Conservation (phyloP, 1,140 invertebrate species). For the Hyposmocoma kahamanoa region DNA sequence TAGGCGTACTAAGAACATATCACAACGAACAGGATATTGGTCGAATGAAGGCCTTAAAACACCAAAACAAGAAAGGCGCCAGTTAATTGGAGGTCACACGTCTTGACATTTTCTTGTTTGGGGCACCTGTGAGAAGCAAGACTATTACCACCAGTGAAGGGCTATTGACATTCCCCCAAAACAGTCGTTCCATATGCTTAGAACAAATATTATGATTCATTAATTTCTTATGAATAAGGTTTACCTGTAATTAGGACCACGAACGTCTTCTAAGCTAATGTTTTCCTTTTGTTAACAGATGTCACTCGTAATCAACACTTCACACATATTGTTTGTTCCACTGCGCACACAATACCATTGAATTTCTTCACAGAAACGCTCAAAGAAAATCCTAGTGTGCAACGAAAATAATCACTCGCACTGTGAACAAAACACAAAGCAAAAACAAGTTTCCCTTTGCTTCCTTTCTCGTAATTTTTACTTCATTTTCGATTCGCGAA, state of each 20-base stretch:
- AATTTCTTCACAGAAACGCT: conserved; percentile 42
- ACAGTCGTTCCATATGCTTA: conserved; percentile 9
- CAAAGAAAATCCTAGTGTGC: conserved; percentile 8
- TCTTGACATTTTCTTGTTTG: conserved; percentile 55
- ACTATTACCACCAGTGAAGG: conserved; percentile 30
- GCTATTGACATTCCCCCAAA: conserved; percentile 16
- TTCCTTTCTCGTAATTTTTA: conserved; percentile 3
- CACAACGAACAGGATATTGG: conserved; percentile 9
- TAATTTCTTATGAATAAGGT: not conserved
- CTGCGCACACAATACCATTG: conserved; percentile 48
- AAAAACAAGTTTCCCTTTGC: conserved; percentile 19
- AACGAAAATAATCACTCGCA: conserved; percentile 17
- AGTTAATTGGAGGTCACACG: conserved; percentile 50
- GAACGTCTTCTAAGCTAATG: conserved; percentile 23
- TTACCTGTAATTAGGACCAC: conserved; percentile 25
- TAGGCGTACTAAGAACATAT: conserved; percentile 5
- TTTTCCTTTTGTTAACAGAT: conserved; percentile 65
- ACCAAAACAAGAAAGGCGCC: conserved; percentile 23
- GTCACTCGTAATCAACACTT: conserved; percentile 66
- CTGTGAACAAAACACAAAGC: conserved; percentile 23
- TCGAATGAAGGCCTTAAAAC: not conserved
- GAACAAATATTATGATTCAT: conserved; percentile 2
- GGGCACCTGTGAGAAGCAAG: conserved; percentile 19
- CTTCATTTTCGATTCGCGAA: conserved; percentile 15
- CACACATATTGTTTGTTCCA: conserved; percentile 58